phyloP scores from a whole-genome alignment of 2,113 vertebrate species.

The Channa argus region DNA sequence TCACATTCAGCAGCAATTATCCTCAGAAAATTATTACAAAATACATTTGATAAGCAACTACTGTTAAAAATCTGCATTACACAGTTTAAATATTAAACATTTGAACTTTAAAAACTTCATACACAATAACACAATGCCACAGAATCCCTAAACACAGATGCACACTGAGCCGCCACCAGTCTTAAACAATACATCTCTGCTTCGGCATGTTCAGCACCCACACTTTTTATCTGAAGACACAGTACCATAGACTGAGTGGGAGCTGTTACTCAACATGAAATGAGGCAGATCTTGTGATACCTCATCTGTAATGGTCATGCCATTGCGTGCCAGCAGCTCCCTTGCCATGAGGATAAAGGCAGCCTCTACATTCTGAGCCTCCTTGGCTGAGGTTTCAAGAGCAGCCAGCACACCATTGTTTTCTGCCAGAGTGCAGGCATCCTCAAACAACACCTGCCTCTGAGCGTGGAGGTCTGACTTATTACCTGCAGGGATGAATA shows the following conservation, averaged over 20 bases:
- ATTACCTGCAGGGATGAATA: constrained; percentile 84
- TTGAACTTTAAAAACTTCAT: not conserved
- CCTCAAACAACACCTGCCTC: constrained; percentile 91
- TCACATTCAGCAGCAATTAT: constrained; percentile 28
- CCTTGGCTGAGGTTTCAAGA: constrained; percentile 91
- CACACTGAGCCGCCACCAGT: not conserved
- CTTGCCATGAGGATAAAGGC: constrained; percentile 78
- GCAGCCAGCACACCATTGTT: constrained; percentile 88
- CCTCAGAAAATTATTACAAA: constrained; percentile 17
- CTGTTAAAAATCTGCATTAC: constrained; percentile 15
- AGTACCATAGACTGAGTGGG: constrained; percentile 78
- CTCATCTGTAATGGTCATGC: constrained; percentile 74
- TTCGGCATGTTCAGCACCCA: constrained; percentile 78
- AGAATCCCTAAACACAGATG: too few relatives aligned
- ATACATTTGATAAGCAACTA: not conserved
- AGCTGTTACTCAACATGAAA: constrained; percentile 78
- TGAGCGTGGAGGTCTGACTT: constrained; percentile 88
- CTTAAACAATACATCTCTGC: not conserved
- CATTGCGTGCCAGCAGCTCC: constrained; percentile 74
- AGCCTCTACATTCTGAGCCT: constrained; percentile 75
- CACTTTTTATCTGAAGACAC: constrained; percentile 78
- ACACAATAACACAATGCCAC: not conserved
- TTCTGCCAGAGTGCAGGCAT: constrained; percentile 92
- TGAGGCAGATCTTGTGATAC: constrained; percentile 64
- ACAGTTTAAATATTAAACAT: constrained; percentile 53